Base-by-base conservation (phyloP, 2,113 vertebrate genomes). In the Engraulis encrasicolus region DNA sequence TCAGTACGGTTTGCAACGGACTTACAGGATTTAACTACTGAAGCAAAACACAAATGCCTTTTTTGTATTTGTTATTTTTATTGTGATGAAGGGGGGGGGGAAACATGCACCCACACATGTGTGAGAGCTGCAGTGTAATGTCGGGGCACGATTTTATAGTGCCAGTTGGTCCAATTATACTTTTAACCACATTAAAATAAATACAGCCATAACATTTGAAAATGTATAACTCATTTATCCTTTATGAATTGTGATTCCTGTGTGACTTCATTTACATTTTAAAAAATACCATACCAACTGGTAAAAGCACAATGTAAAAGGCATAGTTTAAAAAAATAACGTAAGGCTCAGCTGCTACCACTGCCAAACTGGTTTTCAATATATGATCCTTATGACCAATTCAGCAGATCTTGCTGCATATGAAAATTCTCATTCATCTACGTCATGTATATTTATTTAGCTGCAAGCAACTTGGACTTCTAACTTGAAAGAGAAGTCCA, bases 11-110 rank as follows among this genome's bases (percentile, higher is more conserved):
- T n/a, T n/a, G n/a, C n/a, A 45, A 9, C 4, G 40, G 40, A 9
- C 40, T 45, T 45, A 45, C 40, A 45, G 40, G 40, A 45, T 9
- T 9, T 45, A 45, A 34, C 27, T 74, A 34, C 9, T 74, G 12
- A 74, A 74, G 31, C 66, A 74, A 74, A 34, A 74, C 66, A 74
- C 66, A 74, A 34, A 74, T 74, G 66, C 14, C 66, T 74, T 74
- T 34, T 1, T 45, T 31, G 54, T 58, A 58, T 6, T 23, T 66
- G n/a, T n/a, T 66, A 6, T 74, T 74, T 74, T 74, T 74, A 74
- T 74, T 74, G 66, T 74, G 14, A 15, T 11, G 31, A 31, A 31
- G 66, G 66, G 40, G 40, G 40, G 40, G 40, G 66, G 66, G 31
- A 31, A 31, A 74, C 66, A 74, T 18, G 66, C 66, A 74, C 66